Conservation (phyloP, 2,888 invertebrate genomes). For the Clepsis dumicolana region DNA sequence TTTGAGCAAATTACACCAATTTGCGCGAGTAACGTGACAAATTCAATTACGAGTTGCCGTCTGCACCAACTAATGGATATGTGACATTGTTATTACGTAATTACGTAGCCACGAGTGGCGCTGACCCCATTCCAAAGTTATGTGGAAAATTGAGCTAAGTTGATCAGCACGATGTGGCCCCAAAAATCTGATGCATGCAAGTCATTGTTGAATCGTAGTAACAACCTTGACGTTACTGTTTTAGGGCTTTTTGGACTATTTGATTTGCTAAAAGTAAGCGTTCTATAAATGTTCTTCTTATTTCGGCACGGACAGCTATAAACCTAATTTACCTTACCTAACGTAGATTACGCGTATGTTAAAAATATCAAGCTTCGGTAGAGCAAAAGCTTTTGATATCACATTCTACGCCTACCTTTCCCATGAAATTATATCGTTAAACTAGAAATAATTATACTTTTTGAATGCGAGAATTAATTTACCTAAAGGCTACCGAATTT, state of each 20-base stretch:
- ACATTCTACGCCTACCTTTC: too few species aligned
- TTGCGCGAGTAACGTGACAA: constrained; percentile 35
- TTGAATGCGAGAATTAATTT: background rate
- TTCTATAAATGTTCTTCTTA: too few species aligned
- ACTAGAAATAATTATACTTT: too few species aligned
- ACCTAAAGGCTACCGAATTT: background rate
- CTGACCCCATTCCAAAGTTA: constrained; percentile 28
- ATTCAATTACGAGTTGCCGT: constrained; percentile 30
- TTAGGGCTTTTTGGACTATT: too few species aligned
- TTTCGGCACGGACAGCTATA: too few species aligned
- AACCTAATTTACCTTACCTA: too few species aligned
- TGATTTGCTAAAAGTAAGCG: too few species aligned
- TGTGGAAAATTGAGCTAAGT: constrained; percentile 4
- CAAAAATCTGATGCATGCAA: background rate
- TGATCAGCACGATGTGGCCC: background rate
- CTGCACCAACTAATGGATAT: constrained; percentile 12
- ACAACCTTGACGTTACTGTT: background rate
- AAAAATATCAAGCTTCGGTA: too few species aligned
- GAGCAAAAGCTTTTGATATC: too few species aligned
- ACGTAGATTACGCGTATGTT: too few species aligned
- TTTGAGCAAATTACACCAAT: constrained; percentile 19
- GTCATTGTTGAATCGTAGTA: background rate
- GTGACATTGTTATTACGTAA: constrained; percentile 23
- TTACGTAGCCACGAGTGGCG: constrained; percentile 14
- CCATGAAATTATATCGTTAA: too few species aligned